These are phyloP conservation scores for Nasalis larvatus DNA, from an alignment of 2,113 vertebrate genomes.

Conservation along the genomic window DNA sequence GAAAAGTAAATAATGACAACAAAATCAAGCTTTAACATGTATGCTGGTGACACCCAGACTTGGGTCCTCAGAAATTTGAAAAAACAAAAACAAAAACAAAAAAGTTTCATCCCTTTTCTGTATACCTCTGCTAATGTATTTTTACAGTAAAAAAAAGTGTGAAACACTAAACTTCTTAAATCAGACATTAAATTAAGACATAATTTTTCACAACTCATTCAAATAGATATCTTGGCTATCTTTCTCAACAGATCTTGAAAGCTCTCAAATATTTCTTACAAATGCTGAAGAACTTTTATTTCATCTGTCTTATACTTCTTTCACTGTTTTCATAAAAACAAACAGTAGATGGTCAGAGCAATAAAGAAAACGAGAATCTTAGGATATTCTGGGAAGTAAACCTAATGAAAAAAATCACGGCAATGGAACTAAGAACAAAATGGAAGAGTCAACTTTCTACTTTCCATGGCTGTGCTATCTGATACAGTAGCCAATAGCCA, in stretches of 20 bases:
- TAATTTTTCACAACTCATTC: neutral
- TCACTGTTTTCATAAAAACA: conserved; percentile 11
- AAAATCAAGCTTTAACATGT: conserved; percentile 62
- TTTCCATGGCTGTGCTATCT: neutral
- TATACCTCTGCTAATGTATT: neutral
- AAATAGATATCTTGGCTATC: neutral
- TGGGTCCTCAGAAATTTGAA: neutral
- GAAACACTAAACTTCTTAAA: neutral
- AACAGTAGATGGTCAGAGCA: neutral
- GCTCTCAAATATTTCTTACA: neutral
- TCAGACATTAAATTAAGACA: neutral
- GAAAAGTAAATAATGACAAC: conserved; percentile 50
- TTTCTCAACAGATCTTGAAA: conserved; percentile 33
- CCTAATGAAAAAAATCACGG: neutral
- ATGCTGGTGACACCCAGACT: conserved; percentile 71
- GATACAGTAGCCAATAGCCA: neutral
- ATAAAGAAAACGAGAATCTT: neutral
- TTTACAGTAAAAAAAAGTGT: neutral
- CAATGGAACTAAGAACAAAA: neutral
- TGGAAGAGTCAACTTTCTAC: neutral
- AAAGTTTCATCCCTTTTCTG: conserved; percentile 75
- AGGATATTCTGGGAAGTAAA: conserved; percentile 5
- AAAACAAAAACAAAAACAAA: neutral
- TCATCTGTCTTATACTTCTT: neutral
- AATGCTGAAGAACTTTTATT: conserved; percentile 27